Percentiles rank a stretch among this genome's conserved stretches.
Conservation (phyloP, 2,888 invertebrate genomes). For the Eurytoma californica region DNA sequence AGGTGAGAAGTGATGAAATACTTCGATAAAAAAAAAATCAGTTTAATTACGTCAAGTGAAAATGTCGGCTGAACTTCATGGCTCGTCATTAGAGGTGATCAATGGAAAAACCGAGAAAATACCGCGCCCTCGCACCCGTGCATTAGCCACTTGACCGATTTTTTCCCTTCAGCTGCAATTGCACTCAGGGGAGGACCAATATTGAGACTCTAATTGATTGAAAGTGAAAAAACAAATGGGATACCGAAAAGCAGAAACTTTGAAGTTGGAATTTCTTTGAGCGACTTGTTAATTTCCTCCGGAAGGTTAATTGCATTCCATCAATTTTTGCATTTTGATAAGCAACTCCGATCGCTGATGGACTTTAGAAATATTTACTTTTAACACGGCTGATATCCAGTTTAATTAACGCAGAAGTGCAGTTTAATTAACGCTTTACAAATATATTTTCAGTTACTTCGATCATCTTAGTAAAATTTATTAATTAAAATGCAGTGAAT, state of each 20-base stretch:
- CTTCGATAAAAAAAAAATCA: not conserved
- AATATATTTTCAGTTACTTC: too few relatives aligned
- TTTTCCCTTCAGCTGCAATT: not conserved
- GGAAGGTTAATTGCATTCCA: slow-evolving; percentile 18
- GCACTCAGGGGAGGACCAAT: not conserved
- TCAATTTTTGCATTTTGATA: not conserved
- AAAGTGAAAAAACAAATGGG: slow-evolving; percentile 28
- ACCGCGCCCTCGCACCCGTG: not conserved
- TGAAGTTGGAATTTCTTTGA: slow-evolving; percentile 25
- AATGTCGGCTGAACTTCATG: not conserved
- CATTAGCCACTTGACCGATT: slow-evolving; percentile 41
- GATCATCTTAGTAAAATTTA: too few relatives aligned
- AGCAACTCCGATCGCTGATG: too few relatives aligned
- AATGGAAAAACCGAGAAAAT: slow-evolving; percentile 1
- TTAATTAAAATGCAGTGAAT: too few relatives aligned
- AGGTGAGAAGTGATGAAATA: too few relatives aligned
- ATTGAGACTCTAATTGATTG: slow-evolving; percentile 43
- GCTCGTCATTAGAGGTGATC: slow-evolving; percentile 1
- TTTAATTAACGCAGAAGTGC: too few relatives aligned
- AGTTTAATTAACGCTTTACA: too few relatives aligned
- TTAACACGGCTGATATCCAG: too few relatives aligned
- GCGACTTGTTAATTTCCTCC: slow-evolving; percentile 13
- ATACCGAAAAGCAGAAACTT: slow-evolving; percentile 1
- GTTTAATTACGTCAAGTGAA: slow-evolving; percentile 20
- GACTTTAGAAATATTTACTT: too few relatives aligned